A percentile compares a stretch with the other conserved stretches of the same genome.
These are phyloP conservation scores for Sapayoa aenigma DNA, from an alignment of 2,113 vertebrate species.

Conservation along the genomic window DNA sequence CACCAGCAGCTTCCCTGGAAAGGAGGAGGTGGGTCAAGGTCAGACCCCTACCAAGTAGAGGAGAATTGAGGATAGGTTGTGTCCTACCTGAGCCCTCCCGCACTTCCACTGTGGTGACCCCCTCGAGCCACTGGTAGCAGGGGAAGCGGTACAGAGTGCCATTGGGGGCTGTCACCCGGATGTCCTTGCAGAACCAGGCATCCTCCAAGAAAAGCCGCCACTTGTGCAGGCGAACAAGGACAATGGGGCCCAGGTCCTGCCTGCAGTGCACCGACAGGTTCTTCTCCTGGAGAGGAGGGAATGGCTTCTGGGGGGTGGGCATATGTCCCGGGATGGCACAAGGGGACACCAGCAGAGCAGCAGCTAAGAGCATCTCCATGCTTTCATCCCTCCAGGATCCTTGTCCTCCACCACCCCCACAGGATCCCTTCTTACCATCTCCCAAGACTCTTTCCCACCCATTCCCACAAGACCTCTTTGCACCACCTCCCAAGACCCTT, in stretches of 20 bases:
- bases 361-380: background rate
- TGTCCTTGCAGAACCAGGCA: background rate
- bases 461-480: background rate
- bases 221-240: background rate
- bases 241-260: background rate
- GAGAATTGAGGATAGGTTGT: background rate
- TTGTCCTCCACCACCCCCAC: background rate
- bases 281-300: background rate
- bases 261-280: background rate
- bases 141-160: background rate
- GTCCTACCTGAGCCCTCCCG: background rate
- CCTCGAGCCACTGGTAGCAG: slow-evolving; percentile 3
- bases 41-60: background rate
- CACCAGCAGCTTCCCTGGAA: background rate
- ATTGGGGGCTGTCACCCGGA: background rate
- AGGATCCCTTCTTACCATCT: background rate
- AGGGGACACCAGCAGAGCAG: background rate
- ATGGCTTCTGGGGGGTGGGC: background rate
- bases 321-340: background rate
- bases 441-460: background rate
- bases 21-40: background rate
- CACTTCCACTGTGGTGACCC: background rate
- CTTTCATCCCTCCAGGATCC: background rate
- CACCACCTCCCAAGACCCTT: background rate
- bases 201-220: background rate